Evolutionary conservation across 2,113 vertebrate species (phyloP).

Genomic region (Triplophysa tibetana): DNA sequence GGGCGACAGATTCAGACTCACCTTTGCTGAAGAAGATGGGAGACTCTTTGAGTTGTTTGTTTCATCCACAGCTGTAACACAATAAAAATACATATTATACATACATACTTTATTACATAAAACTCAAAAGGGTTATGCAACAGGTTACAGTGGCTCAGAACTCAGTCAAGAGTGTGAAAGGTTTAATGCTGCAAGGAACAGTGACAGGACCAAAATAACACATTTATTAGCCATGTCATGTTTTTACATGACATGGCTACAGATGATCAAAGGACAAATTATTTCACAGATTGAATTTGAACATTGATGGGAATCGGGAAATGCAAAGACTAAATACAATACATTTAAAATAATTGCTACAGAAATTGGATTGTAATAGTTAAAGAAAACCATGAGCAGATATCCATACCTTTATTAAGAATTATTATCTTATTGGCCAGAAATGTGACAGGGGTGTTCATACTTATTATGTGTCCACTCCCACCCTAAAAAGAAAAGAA

Average conservation of each 20-base stretch:
- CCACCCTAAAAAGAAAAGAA: conserved; percentile 62
- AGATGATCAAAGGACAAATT: not conserved
- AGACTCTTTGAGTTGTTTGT: not conserved
- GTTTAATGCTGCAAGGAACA: conserved; percentile 36
- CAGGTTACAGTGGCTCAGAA: not conserved
- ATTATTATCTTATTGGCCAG: conserved; percentile 74
- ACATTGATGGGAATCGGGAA: not conserved
- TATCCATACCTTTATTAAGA: conserved; percentile 70
- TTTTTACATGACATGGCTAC: conserved; percentile 59
- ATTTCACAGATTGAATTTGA: not conserved
- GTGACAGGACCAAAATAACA: conserved; percentile 54
- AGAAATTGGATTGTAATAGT: not conserved
- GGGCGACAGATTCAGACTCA: conserved; percentile 5
- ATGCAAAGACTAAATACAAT: conserved; percentile 1
- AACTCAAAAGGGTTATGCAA: too few species aligned
- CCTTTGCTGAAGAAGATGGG: conserved; percentile 31
- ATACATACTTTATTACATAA: too few species aligned
- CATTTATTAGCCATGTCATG: too few species aligned
- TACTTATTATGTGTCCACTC: conserved; percentile 61
- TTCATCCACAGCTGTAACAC: conserved; percentile 51
- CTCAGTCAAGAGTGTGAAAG: not conserved
- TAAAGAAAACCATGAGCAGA: conserved; percentile 38
- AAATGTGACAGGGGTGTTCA: conserved; percentile 65
- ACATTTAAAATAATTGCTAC: not conserved
- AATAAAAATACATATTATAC: too few species aligned